These are phyloP conservation scores for Anguilla marmorata DNA, from an alignment of 2,797 vertebrate species.

Conservation along the genomic window DNA sequence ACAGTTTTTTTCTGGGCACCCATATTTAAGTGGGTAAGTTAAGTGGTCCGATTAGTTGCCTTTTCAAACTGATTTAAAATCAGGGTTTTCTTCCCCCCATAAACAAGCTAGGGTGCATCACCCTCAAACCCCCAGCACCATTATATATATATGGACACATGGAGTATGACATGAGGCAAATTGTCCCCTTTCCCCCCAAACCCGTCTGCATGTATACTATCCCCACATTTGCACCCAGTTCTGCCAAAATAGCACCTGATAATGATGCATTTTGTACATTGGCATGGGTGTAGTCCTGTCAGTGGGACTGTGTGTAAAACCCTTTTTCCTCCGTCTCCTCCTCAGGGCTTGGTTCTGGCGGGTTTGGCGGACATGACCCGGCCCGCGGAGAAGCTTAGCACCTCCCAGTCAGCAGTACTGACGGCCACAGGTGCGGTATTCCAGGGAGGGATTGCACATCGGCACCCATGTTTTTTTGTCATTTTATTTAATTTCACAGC, in stretches of 20 bases:
- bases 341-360: slow-evolving; percentile 79
- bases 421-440: slow-evolving; percentile 76
- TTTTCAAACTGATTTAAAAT: neutral
- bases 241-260: neutral
- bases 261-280: neutral
- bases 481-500: neutral
- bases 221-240: neutral
- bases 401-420: slow-evolving; percentile 80
- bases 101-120: neutral
- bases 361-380: slow-evolving; percentile 84
- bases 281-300: neutral
- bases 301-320: neutral
- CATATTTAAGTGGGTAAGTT: slow-evolving; percentile 83
- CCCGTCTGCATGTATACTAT: neutral
- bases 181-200: too few species aligned
- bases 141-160: neutral
- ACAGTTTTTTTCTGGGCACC: slow-evolving; percentile 91
- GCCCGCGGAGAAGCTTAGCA: slow-evolving; percentile 84
- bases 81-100: neutral
- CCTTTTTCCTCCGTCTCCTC: neutral
- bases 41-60: neutral
- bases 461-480: neutral
- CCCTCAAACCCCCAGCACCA: neutral
- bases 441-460: neutral
- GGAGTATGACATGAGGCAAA: neutral